A percentile compares a stretch with the other conserved stretches of the same genome.
Evolutionary conservation across 2,113 vertebrate genomes (phyloP).

Genomic region (Brachyhypopomus gauderio): DNA sequence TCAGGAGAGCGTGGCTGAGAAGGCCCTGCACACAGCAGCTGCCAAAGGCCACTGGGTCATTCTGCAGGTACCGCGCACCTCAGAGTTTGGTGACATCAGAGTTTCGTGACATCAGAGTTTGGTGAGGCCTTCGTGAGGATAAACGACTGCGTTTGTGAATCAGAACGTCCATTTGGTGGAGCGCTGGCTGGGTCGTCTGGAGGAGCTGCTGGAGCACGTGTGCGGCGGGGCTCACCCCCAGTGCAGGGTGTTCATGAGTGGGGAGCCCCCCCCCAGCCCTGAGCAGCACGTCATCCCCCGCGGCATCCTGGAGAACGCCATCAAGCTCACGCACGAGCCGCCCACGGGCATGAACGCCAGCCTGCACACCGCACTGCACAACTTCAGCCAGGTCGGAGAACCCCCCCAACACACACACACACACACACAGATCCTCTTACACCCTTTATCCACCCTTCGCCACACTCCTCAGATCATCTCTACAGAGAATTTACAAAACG

Average conservation of each 20-base stretch:
- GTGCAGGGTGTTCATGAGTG: constrained; percentile 81
- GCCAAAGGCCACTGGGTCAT: constrained; percentile 78
- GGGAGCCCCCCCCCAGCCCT: constrained; percentile 69
- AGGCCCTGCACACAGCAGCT: constrained; percentile 69
- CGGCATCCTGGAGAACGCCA: constrained; percentile 78
- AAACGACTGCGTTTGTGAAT: neutral
- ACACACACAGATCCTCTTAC: neutral
- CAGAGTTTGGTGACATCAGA: neutral
- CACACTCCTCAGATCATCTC: too few species aligned
- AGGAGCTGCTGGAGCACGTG: constrained; percentile 73
- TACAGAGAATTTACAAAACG: too few species aligned
- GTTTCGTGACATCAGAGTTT: too few species aligned
- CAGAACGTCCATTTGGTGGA: constrained; percentile 81
- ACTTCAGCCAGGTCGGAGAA: constrained; percentile 76
- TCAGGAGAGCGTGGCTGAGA: constrained; percentile 78
- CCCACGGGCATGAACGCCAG: constrained; percentile 79
- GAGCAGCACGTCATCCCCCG: constrained; percentile 78
- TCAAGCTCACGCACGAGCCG: constrained; percentile 83
- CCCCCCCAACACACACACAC: neutral
- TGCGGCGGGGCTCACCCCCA: constrained; percentile 69
- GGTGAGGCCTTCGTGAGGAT: too few species aligned
- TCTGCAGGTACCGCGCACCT: constrained; percentile 69
- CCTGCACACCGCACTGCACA: constrained; percentile 76
- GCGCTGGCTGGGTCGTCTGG: constrained; percentile 77
- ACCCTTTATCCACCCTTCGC: too few species aligned